phyloP scores from a whole-genome alignment of 2,888 invertebrate genomes.

The Bursaphelenchus okinawaensis region DNA sequence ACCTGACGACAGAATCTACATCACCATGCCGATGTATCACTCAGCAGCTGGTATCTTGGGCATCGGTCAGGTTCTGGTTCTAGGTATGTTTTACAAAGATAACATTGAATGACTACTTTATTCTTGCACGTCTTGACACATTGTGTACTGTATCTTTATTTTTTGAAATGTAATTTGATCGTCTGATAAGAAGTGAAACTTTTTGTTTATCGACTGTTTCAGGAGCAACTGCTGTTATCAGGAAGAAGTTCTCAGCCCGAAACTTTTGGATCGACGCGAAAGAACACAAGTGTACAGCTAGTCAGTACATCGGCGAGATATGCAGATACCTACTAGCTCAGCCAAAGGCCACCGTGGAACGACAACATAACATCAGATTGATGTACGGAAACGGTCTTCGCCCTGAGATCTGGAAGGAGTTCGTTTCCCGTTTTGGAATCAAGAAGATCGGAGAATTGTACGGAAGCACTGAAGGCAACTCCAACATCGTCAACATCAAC shows the following conservation, averaged over 20 bases:
- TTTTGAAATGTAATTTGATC: too few species aligned
- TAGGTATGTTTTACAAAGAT: not conserved
- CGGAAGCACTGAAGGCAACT: constrained; percentile 67
- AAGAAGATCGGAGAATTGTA: constrained; percentile 83
- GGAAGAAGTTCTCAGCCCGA: constrained; percentile 87
- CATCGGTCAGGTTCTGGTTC: constrained; percentile 55
- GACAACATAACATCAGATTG: constrained; percentile 64
- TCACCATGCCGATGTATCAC: constrained; percentile 88
- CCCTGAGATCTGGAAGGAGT: constrained; percentile 86
- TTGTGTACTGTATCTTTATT: too few species aligned
- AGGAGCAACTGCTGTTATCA: constrained; percentile 75
- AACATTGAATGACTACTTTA: too few species aligned
- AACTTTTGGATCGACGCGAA: constrained; percentile 70
- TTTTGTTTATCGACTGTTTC: constrained; percentile 21
- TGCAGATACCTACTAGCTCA: constrained; percentile 63
- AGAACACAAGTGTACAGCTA: constrained; percentile 42
- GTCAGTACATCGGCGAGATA: constrained; percentile 61
- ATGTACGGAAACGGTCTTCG: constrained; percentile 88
- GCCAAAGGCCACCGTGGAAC: constrained; percentile 59
- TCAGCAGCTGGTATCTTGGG: constrained; percentile 78
- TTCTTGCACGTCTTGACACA: too few species aligned
- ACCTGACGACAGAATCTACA: constrained; percentile 74
- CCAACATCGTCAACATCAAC: constrained; percentile 89
- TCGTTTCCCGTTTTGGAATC: constrained; percentile 78
- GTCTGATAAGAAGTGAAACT: too few species aligned